A percentile compares a stretch with the other conserved stretches of the same genome.
These are phyloP conservation scores for Aethes cnicana DNA, from an alignment of 2,888 invertebrate species.

Conservation along the genomic window DNA sequence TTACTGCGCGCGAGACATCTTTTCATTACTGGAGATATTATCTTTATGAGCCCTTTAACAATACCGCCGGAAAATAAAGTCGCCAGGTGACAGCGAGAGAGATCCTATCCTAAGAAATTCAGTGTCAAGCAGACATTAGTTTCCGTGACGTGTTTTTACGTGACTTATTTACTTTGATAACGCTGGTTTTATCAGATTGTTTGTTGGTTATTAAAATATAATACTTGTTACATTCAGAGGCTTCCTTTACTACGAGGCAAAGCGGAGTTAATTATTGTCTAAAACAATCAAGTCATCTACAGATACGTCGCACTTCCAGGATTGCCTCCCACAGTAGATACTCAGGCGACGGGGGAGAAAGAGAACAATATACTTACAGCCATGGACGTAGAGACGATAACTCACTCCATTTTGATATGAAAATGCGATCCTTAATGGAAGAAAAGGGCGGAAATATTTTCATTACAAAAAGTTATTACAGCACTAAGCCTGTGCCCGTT, in stretches of 20 bases:
- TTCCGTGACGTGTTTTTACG: not conserved
- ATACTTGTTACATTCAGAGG: too few species aligned
- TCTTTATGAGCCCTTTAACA: constrained; percentile 25
- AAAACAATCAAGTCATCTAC: too few species aligned
- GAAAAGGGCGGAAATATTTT: constrained; percentile 6
- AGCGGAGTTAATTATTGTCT: too few species aligned
- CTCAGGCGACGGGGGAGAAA: too few species aligned
- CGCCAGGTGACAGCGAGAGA: constrained; percentile 17
- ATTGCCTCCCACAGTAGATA: too few species aligned
- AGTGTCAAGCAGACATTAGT: constrained; percentile 2
- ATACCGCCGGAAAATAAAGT: constrained; percentile 10
- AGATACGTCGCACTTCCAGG: too few species aligned
- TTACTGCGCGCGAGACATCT: constrained; percentile 19
- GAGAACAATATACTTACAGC: too few species aligned
- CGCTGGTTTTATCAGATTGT: too few species aligned
- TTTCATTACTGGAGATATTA: constrained; percentile 29
- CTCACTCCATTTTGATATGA: constrained; percentile 13
- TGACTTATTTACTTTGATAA: not conserved
- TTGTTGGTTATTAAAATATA: too few species aligned
- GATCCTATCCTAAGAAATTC: constrained; percentile 1
- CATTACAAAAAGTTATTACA: constrained; percentile 23
- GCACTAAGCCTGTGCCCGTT: constrained; percentile 9
- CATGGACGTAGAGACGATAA: not conserved
- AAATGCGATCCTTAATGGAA: constrained; percentile 9
- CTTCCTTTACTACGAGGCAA: too few species aligned